Percentiles rank a stretch among this genome's conserved stretches.
phyloP scores from a whole-genome alignment of 1,140 invertebrate genomes.

The Aphaenogaster ashmeadi region DNA sequence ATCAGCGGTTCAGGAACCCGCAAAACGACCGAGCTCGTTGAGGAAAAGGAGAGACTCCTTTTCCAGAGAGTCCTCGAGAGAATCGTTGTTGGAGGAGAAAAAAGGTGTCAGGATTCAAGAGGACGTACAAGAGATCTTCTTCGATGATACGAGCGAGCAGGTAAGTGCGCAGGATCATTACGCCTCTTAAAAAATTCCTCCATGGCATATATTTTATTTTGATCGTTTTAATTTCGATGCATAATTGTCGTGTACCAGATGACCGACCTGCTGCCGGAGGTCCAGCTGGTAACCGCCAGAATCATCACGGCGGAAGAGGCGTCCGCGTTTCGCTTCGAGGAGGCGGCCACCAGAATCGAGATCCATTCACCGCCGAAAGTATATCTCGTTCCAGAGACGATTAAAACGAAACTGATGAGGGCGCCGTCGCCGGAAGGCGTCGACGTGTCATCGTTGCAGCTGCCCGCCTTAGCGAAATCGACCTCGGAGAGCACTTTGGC shows the following conservation, averaged over 20 bases:
- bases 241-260: neutral
- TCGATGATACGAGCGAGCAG: constrained; percentile 75
- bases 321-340: constrained; percentile 46
- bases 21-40: constrained; percentile 69
- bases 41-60: constrained; percentile 65
- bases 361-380: constrained; percentile 70
- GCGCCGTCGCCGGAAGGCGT: constrained; percentile 63
- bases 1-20: constrained; percentile 7
- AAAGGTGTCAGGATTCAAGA: constrained; percentile 83
- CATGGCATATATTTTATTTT: neutral
- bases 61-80: constrained; percentile 72
- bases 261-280: constrained; percentile 66
- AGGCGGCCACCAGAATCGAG: constrained; percentile 49
- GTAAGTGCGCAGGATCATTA: neutral
- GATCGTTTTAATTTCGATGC: neutral
- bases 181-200: neutral
- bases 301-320: constrained; percentile 81
- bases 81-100: constrained; percentile 74
- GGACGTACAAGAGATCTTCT: constrained; percentile 79
- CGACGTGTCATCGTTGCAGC: constrained; percentile 65
- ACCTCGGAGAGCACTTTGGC: constrained; percentile 81
- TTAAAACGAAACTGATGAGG: constrained; percentile 42
- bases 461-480: constrained; percentile 77
- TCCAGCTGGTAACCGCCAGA: constrained; percentile 79
- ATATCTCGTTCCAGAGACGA: constrained; percentile 1